Evolutionary conservation across 2,797 vertebrate genomes (phyloP).

Genomic region (Falco biarmicus): DNA sequence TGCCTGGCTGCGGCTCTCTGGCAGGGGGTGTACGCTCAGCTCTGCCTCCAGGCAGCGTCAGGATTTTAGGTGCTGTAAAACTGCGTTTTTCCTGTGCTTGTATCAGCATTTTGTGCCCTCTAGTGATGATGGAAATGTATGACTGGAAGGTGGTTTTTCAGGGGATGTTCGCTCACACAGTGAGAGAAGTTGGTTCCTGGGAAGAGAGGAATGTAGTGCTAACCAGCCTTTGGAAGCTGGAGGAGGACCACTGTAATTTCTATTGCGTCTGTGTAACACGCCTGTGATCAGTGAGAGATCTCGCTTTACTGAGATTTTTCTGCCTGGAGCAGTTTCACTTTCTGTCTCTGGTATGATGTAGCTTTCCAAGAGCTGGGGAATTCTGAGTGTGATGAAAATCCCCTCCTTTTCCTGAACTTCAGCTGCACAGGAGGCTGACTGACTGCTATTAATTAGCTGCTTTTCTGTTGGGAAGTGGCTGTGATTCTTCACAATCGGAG

Average conservation of each 20-base stretch:
- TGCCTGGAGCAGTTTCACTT: neutral
- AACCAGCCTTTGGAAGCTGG: neutral
- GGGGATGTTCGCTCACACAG: accelerated
- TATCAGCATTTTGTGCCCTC: conserved; percentile 3
- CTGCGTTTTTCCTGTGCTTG: neutral
- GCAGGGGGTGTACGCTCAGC: neutral
- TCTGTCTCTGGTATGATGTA: neutral
- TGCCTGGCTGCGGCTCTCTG: neutral
- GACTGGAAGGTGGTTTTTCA: neutral
- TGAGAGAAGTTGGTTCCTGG: neutral
- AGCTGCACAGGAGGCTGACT: neutral
- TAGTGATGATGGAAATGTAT: neutral
- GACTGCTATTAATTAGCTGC: neutral
- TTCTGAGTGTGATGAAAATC: conserved; percentile 7
- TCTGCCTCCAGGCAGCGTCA: neutral
- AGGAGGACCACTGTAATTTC: neutral
- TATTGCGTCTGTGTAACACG: neutral
- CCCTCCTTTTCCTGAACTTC: neutral
- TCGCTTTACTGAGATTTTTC: neutral
- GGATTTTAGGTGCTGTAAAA: neutral
- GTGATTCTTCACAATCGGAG: neutral
- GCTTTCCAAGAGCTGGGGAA: neutral
- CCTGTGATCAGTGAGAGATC: neutral
- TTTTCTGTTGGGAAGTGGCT: neutral
- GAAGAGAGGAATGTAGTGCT: neutral